These are phyloP conservation scores for Recurvirostra avosetta DNA, from an alignment of 2,113 vertebrate genomes.

Conservation along the genomic window DNA sequence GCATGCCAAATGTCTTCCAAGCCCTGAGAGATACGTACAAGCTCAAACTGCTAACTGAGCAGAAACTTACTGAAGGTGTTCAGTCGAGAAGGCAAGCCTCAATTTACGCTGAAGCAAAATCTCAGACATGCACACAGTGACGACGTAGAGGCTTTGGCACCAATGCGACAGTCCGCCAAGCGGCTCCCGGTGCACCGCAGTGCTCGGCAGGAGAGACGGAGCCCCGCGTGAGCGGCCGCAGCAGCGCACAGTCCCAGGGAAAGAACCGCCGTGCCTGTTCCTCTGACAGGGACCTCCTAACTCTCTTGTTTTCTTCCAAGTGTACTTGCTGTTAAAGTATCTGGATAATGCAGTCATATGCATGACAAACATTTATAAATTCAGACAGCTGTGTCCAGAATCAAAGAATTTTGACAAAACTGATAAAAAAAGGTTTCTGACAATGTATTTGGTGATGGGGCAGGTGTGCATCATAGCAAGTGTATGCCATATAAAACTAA, in stretches of 20 bases:
- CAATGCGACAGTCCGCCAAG: rapidly evolving
- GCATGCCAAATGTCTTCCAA: background rate
- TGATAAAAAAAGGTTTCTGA: background rate
- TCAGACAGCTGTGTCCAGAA: background rate
- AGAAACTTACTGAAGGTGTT: rapidly evolving
- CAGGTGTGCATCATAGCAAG: background rate
- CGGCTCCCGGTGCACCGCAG: background rate
- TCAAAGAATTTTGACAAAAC: background rate
- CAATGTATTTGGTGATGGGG: background rate
- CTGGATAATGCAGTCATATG: background rate
- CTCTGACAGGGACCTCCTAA: background rate
- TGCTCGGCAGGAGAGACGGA: rapidly evolving
- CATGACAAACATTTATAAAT: background rate
- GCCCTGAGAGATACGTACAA: background rate
- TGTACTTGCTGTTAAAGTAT: background rate
- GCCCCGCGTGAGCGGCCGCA: rapidly evolving
- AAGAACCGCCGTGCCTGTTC: background rate
- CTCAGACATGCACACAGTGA: rapidly evolving
- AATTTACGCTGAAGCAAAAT: background rate
- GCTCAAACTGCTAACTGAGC: background rate
- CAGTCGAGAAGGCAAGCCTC: rapidly evolving
- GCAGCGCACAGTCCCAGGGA: background rate
- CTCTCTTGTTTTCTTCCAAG: background rate
- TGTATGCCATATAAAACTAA: background rate
- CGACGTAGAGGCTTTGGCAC: background rate